These are phyloP conservation scores for Trichogramma evanescens DNA, from an alignment of 2,888 invertebrate species.

Conservation along the genomic window DNA sequence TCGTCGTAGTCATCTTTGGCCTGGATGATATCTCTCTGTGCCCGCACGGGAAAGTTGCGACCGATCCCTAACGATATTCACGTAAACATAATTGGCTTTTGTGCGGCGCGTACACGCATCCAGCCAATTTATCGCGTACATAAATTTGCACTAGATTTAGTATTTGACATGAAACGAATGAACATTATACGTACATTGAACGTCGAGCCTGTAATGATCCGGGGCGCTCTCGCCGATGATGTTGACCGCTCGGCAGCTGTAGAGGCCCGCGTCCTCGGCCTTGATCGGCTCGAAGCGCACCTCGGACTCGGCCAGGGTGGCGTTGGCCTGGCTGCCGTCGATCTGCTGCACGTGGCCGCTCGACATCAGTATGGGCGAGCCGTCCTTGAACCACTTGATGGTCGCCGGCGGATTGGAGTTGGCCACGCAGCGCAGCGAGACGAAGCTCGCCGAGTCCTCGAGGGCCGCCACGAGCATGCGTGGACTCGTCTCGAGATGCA, in stretches of 20 bases:
- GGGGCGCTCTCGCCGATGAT: constrained; percentile 62
- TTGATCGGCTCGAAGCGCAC: constrained; percentile 53
- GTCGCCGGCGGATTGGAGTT: constrained; percentile 54
- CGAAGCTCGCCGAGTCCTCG: constrained; percentile 51
- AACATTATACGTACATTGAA: constrained; percentile 50
- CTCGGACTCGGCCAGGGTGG: constrained; percentile 42
- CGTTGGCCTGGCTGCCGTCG: constrained; percentile 28
- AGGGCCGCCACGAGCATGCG: constrained; percentile 45
- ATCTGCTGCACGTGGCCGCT: constrained; percentile 20
- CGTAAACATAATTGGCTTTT: too few species aligned
- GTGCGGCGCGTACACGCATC: too few species aligned
- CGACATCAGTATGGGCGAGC: constrained; percentile 32
- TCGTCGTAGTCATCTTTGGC: too few species aligned
- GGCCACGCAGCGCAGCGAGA: constrained; percentile 51
- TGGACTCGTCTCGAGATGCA: constrained; percentile 50
- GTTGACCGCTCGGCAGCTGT: constrained; percentile 80
- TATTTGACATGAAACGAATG: background rate
- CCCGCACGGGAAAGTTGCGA: too few species aligned
- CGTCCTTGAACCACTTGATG: constrained; percentile 51
- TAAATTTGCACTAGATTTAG: too few species aligned
- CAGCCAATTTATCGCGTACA: too few species aligned
- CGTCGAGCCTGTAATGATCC: constrained; percentile 51
- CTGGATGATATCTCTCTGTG: too few species aligned
- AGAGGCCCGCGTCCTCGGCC: constrained; percentile 63
- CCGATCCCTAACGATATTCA: too few species aligned